Evolutionary conservation across 2,888 invertebrate genomes (phyloP), one percentile per base, ranked within the genome.

Genomic region (Formica aserva): DNA sequence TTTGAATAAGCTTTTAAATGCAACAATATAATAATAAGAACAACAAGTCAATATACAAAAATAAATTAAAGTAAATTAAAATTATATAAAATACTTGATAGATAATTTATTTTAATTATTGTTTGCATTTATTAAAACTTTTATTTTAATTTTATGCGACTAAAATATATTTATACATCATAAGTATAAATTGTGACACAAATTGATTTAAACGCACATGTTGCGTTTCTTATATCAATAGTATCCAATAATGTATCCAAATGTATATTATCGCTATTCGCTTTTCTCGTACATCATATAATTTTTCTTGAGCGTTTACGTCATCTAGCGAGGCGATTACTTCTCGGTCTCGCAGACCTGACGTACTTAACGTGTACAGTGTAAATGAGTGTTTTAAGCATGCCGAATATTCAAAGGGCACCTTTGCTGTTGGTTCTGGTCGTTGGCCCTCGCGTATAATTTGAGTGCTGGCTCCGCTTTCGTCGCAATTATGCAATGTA

Each of bases 401-500:
- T 69, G 52, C 69, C 76, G 32, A 77, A 75, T 65, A 78, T 82
- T 82, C 82, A 67, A 62, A 84, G 69, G 26, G 63, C 55, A 60
- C 38, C 65, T 75, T 78, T 35, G 77, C 69, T 5, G 60, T 74
- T 29, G 55, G 80, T 62, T 62, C 80, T 84, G 85, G 62, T 72
- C 66, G 85, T 82, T 85, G 83, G 57, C 69, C 69, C 69, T 48
- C 60, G 18, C 63, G 81, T 72, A 75, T 83, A 87, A 89, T 87
- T 81, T 77, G 62, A 66, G 41, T 75, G 65, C 74, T 48, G 55
- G 35, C 67, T 38, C 41, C 29, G 75, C 74, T 77, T 67, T 81
- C 75, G 81, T 78, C 80, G 82, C 85, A 89, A 91, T 91, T 90
- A 90, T 88, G 90, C 87, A 77, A 91, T 91, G 88, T 87, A 91